Evolutionary conservation across 2,797 vertebrate species (phyloP), one percentile per base, ranked within the genome.

Genomic region (Pseudopleuronectes americanus): DNA sequence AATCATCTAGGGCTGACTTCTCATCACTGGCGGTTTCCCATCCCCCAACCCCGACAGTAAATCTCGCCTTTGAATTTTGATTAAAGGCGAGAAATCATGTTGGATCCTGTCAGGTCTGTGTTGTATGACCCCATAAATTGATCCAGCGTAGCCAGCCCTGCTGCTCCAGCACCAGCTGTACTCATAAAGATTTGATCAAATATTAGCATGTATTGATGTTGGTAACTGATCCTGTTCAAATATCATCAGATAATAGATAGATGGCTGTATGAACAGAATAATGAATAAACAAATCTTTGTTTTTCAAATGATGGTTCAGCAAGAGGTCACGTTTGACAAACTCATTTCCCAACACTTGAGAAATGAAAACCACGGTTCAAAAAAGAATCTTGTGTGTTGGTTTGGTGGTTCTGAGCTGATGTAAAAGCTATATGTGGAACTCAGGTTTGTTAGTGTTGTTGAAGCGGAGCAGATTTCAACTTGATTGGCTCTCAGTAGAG

Each of bases 1-100:
- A 75, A 79, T 87, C 80, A 81, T 68, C 53, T 4, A 8, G 68
- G 79, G 83, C 79, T 83, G 84, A 80, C 81, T 85, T 73, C 47
- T 1, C 17, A 48, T 21, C 51, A 56, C 68, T 81, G 24, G 33
- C 61, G n/a, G 21, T 66, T 61, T 43, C 33, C 5, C 28, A 6
- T 4, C 52, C 61, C 10, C 3, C 23, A n/a, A n/a, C n/a, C n/a
- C 68, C 78, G 68, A 81, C 58, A 57, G 76, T 57, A 77, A 76
- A 74, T 80, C 68, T 58, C 75, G 60, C 78, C 65, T 77, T 71
- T 70, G 31, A 73, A 64, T 76, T 79, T 81, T 77, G 28, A 76
- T 83, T 71, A 68, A 75, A 56, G 31, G 72, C 68, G 74, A 49
- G 13, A 65, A 64, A 79, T 51, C 24, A 62, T 48, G 22, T 12